A percentile compares a stretch with the other conserved stretches of the same genome.
phyloP scores from a whole-genome alignment of 1,140 invertebrate genomes.

The Drosophila orena region DNA sequence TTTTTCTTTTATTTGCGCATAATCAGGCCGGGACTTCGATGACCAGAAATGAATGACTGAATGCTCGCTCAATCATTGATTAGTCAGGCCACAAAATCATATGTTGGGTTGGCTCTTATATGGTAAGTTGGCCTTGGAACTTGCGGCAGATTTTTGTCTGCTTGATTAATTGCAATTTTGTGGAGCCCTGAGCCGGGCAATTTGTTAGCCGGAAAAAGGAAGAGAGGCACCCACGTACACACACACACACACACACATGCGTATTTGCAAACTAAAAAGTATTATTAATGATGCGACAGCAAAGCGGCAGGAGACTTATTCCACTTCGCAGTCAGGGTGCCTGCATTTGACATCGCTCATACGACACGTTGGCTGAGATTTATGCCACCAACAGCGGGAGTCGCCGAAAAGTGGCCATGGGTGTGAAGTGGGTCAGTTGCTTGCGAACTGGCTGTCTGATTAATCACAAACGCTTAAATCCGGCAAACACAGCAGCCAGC shows the following conservation, averaged over 20 bases:
- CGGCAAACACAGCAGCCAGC: slow-evolving; percentile 15
- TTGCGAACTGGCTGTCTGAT: slow-evolving; percentile 49
- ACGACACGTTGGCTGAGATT: slow-evolving; percentile 74
- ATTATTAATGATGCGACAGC: slow-evolving; percentile 71
- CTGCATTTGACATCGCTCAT: slow-evolving; percentile 80
- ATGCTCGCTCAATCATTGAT: slow-evolving; percentile 34
- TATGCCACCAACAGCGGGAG: slow-evolving; percentile 32
- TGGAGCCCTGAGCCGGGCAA: slow-evolving; percentile 36
- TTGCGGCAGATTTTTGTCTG: slow-evolving; percentile 69
- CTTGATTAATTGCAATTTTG: slow-evolving; percentile 74
- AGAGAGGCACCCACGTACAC: no score
- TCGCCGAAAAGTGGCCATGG: slow-evolving; percentile 5
- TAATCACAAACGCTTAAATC: slow-evolving; percentile 75
- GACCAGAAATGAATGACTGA: slow-evolving; percentile 4
- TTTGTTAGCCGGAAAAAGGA: slow-evolving; percentile 42
- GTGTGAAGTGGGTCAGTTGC: slow-evolving; percentile 6
- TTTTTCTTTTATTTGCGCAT: slow-evolving; percentile 7
- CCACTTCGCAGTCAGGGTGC: slow-evolving; percentile 30
- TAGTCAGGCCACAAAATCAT: slow-evolving; percentile 39
- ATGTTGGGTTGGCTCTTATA: background rate
- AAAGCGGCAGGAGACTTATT: slow-evolving; percentile 33
- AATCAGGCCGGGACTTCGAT: slow-evolving; percentile 29
- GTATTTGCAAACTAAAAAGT: slow-evolving; percentile 69
- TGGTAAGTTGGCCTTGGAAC: background rate
- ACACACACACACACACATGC: background rate